A percentile compares a stretch with the other conserved stretches of the same genome.
Conservation (phyloP, 2,113 vertebrate species). For the Mesitornis unicolor region DNA sequence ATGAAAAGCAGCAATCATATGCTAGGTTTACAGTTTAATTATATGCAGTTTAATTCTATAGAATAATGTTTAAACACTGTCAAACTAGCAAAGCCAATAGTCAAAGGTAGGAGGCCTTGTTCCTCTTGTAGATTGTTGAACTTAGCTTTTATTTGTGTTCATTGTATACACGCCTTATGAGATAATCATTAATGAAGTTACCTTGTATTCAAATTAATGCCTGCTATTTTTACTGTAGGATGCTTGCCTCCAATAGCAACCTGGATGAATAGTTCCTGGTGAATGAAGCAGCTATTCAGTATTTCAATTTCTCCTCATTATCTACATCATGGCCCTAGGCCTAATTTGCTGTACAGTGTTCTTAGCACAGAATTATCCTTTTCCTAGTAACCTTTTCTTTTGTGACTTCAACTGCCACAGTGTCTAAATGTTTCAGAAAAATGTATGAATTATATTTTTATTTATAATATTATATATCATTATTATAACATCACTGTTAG, state of each 20-base stretch:
- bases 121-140: not conserved
- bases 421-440: not conserved
- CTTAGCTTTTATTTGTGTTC: not conserved
- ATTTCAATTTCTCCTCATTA: not conserved
- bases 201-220: not conserved
- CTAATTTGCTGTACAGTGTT: not conserved
- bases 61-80: not conserved
- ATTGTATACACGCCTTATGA: not conserved
- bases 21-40: not conserved
- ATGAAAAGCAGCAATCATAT: not conserved
- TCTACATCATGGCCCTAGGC: not conserved
- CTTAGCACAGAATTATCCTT: not conserved
- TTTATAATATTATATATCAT: no score
- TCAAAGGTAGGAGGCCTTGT: not conserved
- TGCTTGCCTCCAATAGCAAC: not conserved
- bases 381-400: not conserved
- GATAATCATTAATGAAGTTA: conserved; percentile 1
- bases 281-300: not conserved
- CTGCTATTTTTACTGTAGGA: not conserved
- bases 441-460: not conserved
- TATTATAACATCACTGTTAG: not conserved
- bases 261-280: not conserved
- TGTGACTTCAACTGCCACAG: not conserved
- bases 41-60: not conserved
- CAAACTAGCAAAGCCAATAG: not conserved